phyloP scores from a whole-genome alignment of 2,888 invertebrate species.

The Iphiclides podalirius region DNA sequence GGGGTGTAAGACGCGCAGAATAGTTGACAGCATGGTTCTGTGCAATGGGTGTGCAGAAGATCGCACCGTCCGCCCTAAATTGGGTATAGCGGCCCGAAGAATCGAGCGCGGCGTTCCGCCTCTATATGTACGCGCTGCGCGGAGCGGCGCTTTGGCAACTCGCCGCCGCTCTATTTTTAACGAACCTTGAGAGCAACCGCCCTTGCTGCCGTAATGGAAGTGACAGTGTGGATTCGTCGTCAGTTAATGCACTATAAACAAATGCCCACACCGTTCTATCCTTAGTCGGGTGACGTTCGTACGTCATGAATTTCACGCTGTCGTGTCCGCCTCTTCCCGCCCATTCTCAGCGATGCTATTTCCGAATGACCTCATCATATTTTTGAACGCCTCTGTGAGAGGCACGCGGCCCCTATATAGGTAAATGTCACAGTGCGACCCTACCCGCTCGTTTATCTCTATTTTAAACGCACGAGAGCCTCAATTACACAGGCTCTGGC shows the following conservation, averaged over 20 bases:
- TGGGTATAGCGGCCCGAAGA: slow-evolving; percentile 47
- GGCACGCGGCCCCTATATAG: slow-evolving; percentile 47
- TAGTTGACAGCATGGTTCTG: too few species aligned
- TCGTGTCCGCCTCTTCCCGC: slow-evolving; percentile 41
- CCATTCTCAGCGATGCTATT: slow-evolving; percentile 50
- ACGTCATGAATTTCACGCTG: slow-evolving; percentile 39
- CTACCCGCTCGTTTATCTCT: slow-evolving; percentile 37
- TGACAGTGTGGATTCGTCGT: slow-evolving; percentile 39
- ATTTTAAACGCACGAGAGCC: slow-evolving; percentile 31
- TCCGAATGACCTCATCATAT: slow-evolving; percentile 57
- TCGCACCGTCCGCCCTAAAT: slow-evolving; percentile 45
- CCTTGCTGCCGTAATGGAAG: slow-evolving; percentile 64
- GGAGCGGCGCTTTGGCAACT: slow-evolving; percentile 64
- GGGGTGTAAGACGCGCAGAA: too few species aligned
- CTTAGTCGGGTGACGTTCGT: slow-evolving; percentile 37
- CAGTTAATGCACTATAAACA: slow-evolving; percentile 34
- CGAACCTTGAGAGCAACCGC: slow-evolving; percentile 76
- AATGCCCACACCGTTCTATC: slow-evolving; percentile 44
- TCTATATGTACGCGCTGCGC: slow-evolving; percentile 61
- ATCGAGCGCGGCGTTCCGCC: slow-evolving; percentile 41
- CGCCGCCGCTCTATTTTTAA: slow-evolving; percentile 75
- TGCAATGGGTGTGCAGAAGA: too few species aligned
- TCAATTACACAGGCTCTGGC: slow-evolving; percentile 21
- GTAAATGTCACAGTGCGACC: slow-evolving; percentile 51
- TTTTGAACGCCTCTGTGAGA: slow-evolving; percentile 48